Evolutionary conservation across 37 sponge, comb jelly and placozoan genomes (phyloP), one percentile per base, ranked within the genome.

Genomic region (Aplysina aerophoba): DNA sequence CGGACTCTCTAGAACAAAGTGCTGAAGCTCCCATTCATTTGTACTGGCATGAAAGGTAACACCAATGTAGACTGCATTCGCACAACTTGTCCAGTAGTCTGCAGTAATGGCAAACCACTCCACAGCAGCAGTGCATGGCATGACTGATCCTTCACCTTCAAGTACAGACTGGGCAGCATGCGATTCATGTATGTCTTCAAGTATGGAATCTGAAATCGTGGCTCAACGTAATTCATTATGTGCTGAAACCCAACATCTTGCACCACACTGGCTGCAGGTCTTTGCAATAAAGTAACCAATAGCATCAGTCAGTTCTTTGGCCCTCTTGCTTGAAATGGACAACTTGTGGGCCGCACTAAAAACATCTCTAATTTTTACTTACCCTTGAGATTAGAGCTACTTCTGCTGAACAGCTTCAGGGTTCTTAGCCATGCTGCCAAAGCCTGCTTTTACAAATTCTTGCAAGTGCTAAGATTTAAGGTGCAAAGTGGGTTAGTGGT

Each of bases 211-310:
- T 24, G 28, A 58, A 54, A 85, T 21, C 79, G 83, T 57, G 84
- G 84, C 58, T 84, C 67, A 79, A 86, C 15, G 19, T 63, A 17
- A 19, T 81, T 31, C n/a, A 81, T 0, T 59, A 86, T 56, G 8
- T 82, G 81, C n/a, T 30, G 33, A 86, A 86, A 82, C 4, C 87
- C 87, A 21, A 15, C 21, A 59, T 82, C 87, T 38, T 87, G 67
- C 14, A 87, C 66, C 24, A 74, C 69, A 30, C 33, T 21, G 63
- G 87, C 27, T 61, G 87, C 60, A 55, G 8, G 33, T 86, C 81
- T 62, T 62, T 44, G 83, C 69, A 64, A 82, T 55, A 39, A 56
- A 56, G 54, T 79, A 55, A 55, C 80, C 31, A 4, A 71, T 71
- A 20, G 33, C 31, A 28, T 71, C 35, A 30, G 72, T 71, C 21